Base-by-base conservation (phyloP, 2,797 vertebrate species). In the Schizopygopsis pylzovi region DNA sequence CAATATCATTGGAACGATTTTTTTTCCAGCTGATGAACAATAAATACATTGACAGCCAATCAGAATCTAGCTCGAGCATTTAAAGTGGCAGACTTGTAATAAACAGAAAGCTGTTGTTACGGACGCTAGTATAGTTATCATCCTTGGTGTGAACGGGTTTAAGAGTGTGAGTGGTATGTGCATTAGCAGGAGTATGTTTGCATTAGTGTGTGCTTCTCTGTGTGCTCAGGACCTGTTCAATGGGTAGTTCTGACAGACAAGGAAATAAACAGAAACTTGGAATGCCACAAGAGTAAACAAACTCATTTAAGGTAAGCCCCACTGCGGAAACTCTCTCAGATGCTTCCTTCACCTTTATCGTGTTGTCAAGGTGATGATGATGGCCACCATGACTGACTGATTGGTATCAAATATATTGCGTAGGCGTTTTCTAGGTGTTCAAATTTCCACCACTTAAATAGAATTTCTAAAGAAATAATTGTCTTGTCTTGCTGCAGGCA, bases 231-330 rank as follows among this genome's bases (percentile, higher is more conserved):
- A 85, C 22, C 25, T 85, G 76, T 72, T 79, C 13, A 79, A 72
- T 71, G 20, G 41, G 18, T 45, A 33, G 28, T 33, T 49, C 73
- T 56, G 47, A 80, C 45, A 65, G 76, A 76, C 63, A 43, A 10
- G 54, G 52, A 87, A 76, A 70, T 79, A 82, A 70, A 61, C 59
- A 76, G 81, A 63, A 85, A 73, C 79, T n/a, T 85, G 25, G 28
- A 63, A 85, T 54, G 37, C 3, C 49, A 67, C 22, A 10, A 65
- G 22, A 15, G 56, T 68, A 75, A 68, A 47, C 20, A 70, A 47
- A 39, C 33, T 68, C 9, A 37, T 85, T 79, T 79, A 71, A 85
- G 63, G 37, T 16, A 7, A 79, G 39, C n/a, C 39, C 41, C 65
- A 16, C 54, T 72, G n/a, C 15, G 28, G 15, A 67, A 67, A 18